Conservation (phyloP, 64 coral and sea anemone genomes). For the Dendronephthya gigantea region DNA sequence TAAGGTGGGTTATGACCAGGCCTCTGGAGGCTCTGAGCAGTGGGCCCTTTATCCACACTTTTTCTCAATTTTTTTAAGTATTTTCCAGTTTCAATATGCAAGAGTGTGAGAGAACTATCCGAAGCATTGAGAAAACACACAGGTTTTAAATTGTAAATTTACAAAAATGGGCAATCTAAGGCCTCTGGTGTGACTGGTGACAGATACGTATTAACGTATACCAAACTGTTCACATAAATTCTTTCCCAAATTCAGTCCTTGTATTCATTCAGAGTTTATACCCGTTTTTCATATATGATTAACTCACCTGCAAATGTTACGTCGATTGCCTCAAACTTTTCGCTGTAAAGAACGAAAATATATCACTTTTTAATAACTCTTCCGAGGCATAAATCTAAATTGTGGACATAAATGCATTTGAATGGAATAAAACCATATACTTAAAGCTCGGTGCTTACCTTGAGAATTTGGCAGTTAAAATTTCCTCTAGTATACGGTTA, state of each 20-base stretch:
- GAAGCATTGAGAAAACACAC: too few relatives aligned
- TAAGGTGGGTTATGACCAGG: too few relatives aligned
- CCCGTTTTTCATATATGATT: not conserved
- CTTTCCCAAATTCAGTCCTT: not conserved
- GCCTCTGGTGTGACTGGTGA: too few relatives aligned
- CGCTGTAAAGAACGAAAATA: slow-evolving; percentile 42
- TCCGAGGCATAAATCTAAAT: not conserved
- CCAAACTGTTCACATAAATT: not conserved
- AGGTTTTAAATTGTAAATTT: too few relatives aligned
- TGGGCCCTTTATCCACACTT: too few relatives aligned
- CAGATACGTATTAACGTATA: too few relatives aligned
- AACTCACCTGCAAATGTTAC: slow-evolving; percentile 86
- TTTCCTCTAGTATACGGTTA: slow-evolving; percentile 82
- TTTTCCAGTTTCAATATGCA: too few relatives aligned
- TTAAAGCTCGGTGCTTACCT: slow-evolving; percentile 42
- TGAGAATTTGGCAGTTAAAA: slow-evolving; percentile 57
- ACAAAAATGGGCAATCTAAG: too few relatives aligned
- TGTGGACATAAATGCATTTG: not conserved
- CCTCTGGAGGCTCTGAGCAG: too few relatives aligned
- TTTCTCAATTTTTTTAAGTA: too few relatives aligned
- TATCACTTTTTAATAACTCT: not conserved
- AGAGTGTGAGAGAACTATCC: too few relatives aligned
- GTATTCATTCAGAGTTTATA: not conserved
- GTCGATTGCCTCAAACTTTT: slow-evolving; percentile 85
- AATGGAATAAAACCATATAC: slow-evolving; percentile 15